Percentiles rank a stretch among this genome's conserved stretches.
Evolutionary conservation across 1,140 invertebrate species (phyloP).

Genomic region (Spodoptera litura): DNA sequence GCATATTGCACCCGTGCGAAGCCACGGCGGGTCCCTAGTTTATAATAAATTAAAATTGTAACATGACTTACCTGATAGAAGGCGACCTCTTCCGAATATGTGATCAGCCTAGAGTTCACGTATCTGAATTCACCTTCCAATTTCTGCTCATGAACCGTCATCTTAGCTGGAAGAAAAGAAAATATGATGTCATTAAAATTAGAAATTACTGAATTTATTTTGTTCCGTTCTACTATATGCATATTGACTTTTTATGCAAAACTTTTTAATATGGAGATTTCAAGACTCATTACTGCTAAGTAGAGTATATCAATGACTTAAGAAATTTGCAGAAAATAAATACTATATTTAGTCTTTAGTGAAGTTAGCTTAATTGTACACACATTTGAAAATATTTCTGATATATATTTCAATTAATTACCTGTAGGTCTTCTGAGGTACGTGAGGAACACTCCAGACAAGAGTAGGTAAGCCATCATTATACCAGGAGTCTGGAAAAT

Average conservation of each 20-base stretch:
- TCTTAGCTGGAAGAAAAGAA: slow-evolving; percentile 79
- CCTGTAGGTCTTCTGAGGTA: slow-evolving; percentile 94
- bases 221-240: too few species aligned
- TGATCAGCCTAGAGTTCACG: slow-evolving; percentile 98
- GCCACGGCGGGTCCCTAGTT: too few species aligned
- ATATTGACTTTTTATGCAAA: too few species aligned
- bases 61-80: slow-evolving; percentile 91
- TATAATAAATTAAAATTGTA: too few species aligned
- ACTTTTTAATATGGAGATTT: too few species aligned
- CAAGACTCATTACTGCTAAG: too few species aligned
- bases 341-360: too few species aligned
- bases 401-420: slow-evolving; percentile 40
- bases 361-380: too few species aligned
- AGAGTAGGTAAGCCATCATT: slow-evolving; percentile 94
- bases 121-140: slow-evolving; percentile 99
- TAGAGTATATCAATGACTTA: too few species aligned
- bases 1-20: too few species aligned
- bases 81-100: slow-evolving; percentile 99
- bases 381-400: neutral
- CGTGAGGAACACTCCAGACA: slow-evolving; percentile 94
- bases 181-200: neutral
- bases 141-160: slow-evolving; percentile 98
- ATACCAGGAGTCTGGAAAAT: slow-evolving; percentile 92
- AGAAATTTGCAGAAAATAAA: too few species aligned
- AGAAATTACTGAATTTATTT: neutral